Evolutionary conservation across 2,888 invertebrate genomes (phyloP).

Genomic region (Auanema freiburgensis): DNA sequence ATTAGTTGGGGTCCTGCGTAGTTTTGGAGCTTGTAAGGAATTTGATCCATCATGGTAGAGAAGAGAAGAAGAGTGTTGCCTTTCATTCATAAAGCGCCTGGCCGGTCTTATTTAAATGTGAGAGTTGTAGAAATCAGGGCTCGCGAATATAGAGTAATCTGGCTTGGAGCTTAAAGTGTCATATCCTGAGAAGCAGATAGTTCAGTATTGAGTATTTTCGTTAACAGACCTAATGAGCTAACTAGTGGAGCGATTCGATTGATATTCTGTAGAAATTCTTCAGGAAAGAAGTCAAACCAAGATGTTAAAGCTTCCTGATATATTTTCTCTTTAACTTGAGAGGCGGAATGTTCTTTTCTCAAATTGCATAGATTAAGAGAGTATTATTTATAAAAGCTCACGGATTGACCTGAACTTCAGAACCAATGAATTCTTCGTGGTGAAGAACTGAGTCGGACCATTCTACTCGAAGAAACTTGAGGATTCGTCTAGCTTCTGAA

Average conservation of each 20-base stretch:
- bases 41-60: too few relatives aligned
- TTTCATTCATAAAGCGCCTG: too few relatives aligned
- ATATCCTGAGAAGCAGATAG: constrained; percentile 7
- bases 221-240: constrained; percentile 11
- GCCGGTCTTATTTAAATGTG: too few relatives aligned
- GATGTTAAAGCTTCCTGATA: constrained; percentile 25
- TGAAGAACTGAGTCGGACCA: constrained; percentile 79
- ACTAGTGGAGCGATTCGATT: constrained; percentile 28
- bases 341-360: constrained; percentile 37
- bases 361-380: constrained; percentile 3
- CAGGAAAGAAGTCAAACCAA: constrained; percentile 36
- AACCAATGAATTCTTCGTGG: constrained; percentile 38
- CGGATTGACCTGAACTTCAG: constrained; percentile 68
- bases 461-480: constrained; percentile 83
- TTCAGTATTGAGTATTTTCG: neutral
- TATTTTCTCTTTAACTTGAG: constrained; percentile 33
- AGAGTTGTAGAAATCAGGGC: constrained; percentile 7
- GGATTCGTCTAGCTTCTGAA: constrained; percentile 82
- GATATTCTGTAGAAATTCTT: constrained; percentile 20
- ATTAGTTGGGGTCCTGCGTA: too few relatives aligned
- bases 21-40: too few relatives aligned
- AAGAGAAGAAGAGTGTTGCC: too few relatives aligned
- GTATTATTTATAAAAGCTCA: constrained; percentile 74
- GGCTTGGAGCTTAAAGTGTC: constrained; percentile 9
- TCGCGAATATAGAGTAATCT: constrained; percentile 8